These are phyloP conservation scores for Eupristina koningsbergeri DNA, from an alignment of 1,140 invertebrate genomes.

Conservation along the genomic window DNA sequence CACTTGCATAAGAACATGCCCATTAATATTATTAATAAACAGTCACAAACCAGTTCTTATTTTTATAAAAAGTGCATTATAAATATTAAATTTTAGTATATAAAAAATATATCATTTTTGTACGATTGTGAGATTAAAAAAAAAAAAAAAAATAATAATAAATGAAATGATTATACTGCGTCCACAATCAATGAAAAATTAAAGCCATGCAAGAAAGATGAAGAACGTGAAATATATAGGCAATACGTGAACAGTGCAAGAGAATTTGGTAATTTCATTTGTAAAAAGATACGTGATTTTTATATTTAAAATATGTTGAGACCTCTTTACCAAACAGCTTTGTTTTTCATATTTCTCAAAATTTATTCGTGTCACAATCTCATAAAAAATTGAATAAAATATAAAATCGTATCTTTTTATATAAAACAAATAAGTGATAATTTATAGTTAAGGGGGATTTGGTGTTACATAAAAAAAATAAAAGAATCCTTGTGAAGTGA, in stretches of 20 bases:
- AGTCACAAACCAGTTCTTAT: neutral
- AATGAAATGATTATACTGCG: neutral
- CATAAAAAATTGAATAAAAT: neutral
- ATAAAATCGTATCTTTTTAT: neutral
- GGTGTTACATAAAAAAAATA: conserved; percentile 11
- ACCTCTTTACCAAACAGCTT: neutral
- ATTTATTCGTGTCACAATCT: neutral
- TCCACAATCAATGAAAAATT: conserved; percentile 11
- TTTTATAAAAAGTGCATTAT: conserved; percentile 10
- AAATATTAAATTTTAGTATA: neutral
- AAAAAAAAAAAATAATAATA: no score
- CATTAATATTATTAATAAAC: conserved; percentile 19
- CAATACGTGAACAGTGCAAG: neutral
- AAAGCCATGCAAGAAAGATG: conserved; percentile 27
- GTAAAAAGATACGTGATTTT: neutral
- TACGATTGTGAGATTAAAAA: neutral
- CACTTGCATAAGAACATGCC: conserved; percentile 14
- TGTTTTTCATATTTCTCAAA: neutral
- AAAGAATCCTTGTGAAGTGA: conserved; percentile 49
- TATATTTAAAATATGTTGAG: neutral
- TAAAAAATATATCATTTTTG: neutral
- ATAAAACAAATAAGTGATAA: neutral
- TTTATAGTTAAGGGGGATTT: conserved; percentile 7
- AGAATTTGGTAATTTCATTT: neutral
- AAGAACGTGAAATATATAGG: neutral